These are phyloP conservation scores for Sitophilus oryzae DNA, from an alignment of 1,140 invertebrate species.

Conservation along the genomic window DNA sequence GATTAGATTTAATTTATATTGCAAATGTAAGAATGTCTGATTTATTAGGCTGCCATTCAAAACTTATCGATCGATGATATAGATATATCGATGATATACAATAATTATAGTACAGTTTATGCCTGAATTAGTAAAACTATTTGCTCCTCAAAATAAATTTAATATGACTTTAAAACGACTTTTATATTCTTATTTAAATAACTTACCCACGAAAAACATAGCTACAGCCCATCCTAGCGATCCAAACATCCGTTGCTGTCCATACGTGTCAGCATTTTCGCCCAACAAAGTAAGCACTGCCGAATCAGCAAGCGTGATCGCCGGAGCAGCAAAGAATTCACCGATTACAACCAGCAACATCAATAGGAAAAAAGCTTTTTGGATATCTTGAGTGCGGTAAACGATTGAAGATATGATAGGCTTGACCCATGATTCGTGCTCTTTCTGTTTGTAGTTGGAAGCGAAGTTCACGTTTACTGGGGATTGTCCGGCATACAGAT, in stretches of 20 bases:
- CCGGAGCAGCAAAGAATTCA: conserved; percentile 96
- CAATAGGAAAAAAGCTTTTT: conserved; percentile 93
- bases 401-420: conserved; percentile 92
- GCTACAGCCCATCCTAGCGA: conserved; percentile 95
- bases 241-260: conserved; percentile 97
- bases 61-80: too few relatives aligned
- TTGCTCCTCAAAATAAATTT: too few relatives aligned
- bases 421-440: conserved; percentile 74
- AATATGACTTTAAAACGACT: too few relatives aligned
- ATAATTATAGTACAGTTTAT: too few relatives aligned
- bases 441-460: conserved; percentile 72
- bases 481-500: conserved; percentile 56
- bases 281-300: conserved; percentile 87
- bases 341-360: conserved; percentile 89
- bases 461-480: conserved; percentile 75
- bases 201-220: conserved; percentile 85
- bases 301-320: conserved; percentile 93
- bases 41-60: too few relatives aligned
- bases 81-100: too few relatives aligned
- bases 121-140: too few relatives aligned
- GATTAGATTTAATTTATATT: too few relatives aligned
- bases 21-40: too few relatives aligned
- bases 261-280: conserved; percentile 89
- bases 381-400: conserved; percentile 80
- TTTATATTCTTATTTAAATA: background rate